Evolutionary conservation across 2,113 vertebrate species (phyloP).

Genomic region (human): GRCh38 chr4:6011001-6011500

Average conservation of each 20-base stretch:
- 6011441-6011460: rapidly evolving
- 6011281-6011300: rapidly evolving
- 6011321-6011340: rapidly evolving
- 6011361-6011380: rapidly evolving
- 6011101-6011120: rapidly evolving
- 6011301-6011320: not conserved
- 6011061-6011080: not conserved
- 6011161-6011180: not conserved
- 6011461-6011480: rapidly evolving
- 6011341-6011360: rapidly evolving
- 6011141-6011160: rapidly evolving
- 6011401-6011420: not conserved
- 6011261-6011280: not conserved
- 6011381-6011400: rapidly evolving
- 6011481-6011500: rapidly evolving
- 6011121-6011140: not conserved
- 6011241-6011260: not conserved
- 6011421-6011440: rapidly evolving
- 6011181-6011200: not conserved
- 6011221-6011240: rapidly evolving
- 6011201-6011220: not conserved
- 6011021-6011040: not conserved
- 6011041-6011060: not conserved
- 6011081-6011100: not conserved
- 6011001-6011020: not conserved